These are phyloP conservation scores for Xyliphius kryptos DNA, from an alignment of 2,113 vertebrate species.

Conservation along the genomic window DNA sequence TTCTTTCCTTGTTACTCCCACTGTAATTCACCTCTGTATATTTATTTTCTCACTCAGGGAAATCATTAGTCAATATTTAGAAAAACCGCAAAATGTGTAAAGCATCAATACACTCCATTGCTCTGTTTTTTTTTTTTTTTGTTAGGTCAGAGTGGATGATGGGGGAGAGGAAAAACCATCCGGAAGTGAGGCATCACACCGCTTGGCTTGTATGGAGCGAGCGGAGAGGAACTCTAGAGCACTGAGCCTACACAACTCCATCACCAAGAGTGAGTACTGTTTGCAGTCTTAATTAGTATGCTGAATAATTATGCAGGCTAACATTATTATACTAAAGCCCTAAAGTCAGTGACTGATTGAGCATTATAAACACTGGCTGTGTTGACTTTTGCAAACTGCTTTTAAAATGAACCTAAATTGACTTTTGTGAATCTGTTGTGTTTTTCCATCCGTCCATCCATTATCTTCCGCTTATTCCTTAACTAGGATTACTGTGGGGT, in stretches of 20 bases:
- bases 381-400: no score
- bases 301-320: no score
- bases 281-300: neutral
- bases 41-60: neutral
- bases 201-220: slow-evolving; percentile 55
- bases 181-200: slow-evolving; percentile 52
- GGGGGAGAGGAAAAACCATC: slow-evolving; percentile 57
- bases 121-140: no score
- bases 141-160: slow-evolving; percentile 50
- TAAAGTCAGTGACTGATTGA: no score
- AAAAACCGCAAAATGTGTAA: neutral
- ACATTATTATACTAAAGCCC: no score
- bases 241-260: slow-evolving; percentile 76
- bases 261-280: slow-evolving; percentile 75
- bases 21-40: neutral
- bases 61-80: slow-evolving; percentile 1
- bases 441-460: no score
- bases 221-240: slow-evolving; percentile 72
- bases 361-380: no score
- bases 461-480: no score
- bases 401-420: no score
- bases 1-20: slow-evolving; percentile 19
- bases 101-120: slow-evolving; percentile 2
- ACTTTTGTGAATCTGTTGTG: no score
- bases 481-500: no score